A percentile compares a stretch with the other conserved stretches of the same genome.
Evolutionary conservation across 2,888 invertebrate species (phyloP).

Genomic region (Plagodis pulveraria): DNA sequence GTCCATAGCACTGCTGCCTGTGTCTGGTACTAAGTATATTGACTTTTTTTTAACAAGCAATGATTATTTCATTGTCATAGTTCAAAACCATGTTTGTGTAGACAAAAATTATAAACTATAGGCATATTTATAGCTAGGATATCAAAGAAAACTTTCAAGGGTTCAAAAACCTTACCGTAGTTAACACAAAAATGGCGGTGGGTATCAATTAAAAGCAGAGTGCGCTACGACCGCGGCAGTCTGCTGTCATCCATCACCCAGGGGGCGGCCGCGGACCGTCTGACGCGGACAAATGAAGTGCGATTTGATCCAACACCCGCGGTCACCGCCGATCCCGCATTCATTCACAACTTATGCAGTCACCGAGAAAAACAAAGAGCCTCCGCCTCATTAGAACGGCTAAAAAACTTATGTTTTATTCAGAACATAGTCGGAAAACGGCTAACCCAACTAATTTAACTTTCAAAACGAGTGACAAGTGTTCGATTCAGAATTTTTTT

Average conservation of each 20-base stretch:
- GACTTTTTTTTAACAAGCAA: neutral
- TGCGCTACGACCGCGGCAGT: conserved; percentile 51
- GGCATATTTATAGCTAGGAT: neutral
- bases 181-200: conserved; percentile 72
- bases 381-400: conserved; percentile 71
- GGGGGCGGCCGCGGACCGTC: conserved; percentile 53
- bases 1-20: conserved; percentile 20
- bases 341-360: conserved; percentile 79
- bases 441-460: conserved; percentile 77
- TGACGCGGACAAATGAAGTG: conserved; percentile 83
- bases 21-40: conserved; percentile 17
- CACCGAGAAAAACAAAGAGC: conserved; percentile 71
- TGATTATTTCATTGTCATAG: too few species aligned
- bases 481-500: conserved; percentile 67
- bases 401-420: conserved; percentile 81
- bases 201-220: conserved; percentile 78
- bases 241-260: conserved; percentile 72
- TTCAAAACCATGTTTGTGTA: too few species aligned
- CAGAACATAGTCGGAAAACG: conserved; percentile 64
- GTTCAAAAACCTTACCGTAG: conserved; percentile 37
- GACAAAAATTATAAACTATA: too few species aligned
- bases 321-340: conserved; percentile 65
- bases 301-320: conserved; percentile 77
- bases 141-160: conserved; percentile 1
- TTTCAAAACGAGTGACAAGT: conserved; percentile 78